Evolutionary conservation across 1,140 invertebrate species (phyloP), one percentile per base, ranked within the genome.

Genomic region (Brachionus sp.): DNA sequence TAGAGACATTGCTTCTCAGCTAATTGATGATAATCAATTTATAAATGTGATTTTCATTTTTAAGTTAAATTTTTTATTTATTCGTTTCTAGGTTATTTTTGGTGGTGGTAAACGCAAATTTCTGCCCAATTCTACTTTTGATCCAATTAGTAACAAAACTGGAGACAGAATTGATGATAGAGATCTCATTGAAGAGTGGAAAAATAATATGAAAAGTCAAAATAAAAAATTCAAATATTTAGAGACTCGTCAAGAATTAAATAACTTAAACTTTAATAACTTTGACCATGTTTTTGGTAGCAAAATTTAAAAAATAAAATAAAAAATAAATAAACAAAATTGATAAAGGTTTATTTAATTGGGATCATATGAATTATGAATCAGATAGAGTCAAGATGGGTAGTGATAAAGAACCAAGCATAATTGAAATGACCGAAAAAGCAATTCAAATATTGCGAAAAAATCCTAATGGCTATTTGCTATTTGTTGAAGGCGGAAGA

Each of bases 381-480:
- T 86, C 92, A 85, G 92, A 93, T 84, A 89, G 94, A 46, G 23
- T 46, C 25, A 29, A 12, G 44, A 33, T 10, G 84, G 16, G 19
- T 3, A 23, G 5, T 9, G 85, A 84, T 12, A 86, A 87, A 62
- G 77, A 91, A 80, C 91, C 92, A 5, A 90, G 93, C 1, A 88
- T 98, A 4, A 91, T 91, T 12, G 92, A 96, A 70, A 97, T 98
- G 96, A 95, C 94, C 0, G 89, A 91, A 84, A 92, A 93, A 10
- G 95, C 96, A 0, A 91, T 98, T 3, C 91, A 93, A 87, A 91
- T 97, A 37, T 87, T 98, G 5, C 89, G 90, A 29, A 93, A 93
- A 85, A 93, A 93, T 85, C 89, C 92, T 5, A 92, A 94, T 44
- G 95, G 96, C 33, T 96, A 92, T 88, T 94, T 96, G 86, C 88